Evolutionary conservation across 2,888 invertebrate species (phyloP).

Genomic region (Cephus pygmeus): DNA sequence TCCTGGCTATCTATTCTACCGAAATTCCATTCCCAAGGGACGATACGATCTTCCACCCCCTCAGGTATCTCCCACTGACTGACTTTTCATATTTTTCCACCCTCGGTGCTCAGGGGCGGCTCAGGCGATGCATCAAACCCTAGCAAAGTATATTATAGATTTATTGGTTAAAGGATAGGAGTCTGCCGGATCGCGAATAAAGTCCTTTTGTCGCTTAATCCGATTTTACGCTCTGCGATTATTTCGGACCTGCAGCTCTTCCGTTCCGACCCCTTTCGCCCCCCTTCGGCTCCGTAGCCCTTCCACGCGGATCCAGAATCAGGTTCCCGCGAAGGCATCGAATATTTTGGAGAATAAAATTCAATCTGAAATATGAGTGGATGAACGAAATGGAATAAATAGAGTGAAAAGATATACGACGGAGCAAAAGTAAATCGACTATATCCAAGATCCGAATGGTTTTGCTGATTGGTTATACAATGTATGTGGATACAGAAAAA

Average conservation of each 20-base stretch:
- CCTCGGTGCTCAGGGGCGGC: background rate
- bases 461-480: background rate
- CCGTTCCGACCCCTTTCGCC: background rate
- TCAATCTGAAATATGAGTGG: background rate
- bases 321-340: background rate
- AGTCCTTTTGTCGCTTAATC: conserved; percentile 30
- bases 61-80: too few relatives aligned
- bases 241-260: background rate
- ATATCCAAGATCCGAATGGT: background rate
- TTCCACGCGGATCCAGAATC: background rate
- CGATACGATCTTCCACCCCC: background rate
- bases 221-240: conserved; percentile 23
- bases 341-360: background rate
- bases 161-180: conserved; percentile 21
- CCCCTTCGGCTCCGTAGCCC: background rate
- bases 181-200: conserved; percentile 19
- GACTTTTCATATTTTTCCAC: background rate
- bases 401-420: background rate
- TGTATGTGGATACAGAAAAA: background rate
- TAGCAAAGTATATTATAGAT: conserved; percentile 27
- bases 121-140: background rate
- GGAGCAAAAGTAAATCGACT: background rate
- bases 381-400: background rate
- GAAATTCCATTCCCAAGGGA: conserved; percentile 9
- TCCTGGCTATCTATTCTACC: conserved; percentile 14